These are phyloP conservation scores for Maconellicoccus hirsutus DNA, from an alignment of 1,140 invertebrate species.

Conservation along the genomic window DNA sequence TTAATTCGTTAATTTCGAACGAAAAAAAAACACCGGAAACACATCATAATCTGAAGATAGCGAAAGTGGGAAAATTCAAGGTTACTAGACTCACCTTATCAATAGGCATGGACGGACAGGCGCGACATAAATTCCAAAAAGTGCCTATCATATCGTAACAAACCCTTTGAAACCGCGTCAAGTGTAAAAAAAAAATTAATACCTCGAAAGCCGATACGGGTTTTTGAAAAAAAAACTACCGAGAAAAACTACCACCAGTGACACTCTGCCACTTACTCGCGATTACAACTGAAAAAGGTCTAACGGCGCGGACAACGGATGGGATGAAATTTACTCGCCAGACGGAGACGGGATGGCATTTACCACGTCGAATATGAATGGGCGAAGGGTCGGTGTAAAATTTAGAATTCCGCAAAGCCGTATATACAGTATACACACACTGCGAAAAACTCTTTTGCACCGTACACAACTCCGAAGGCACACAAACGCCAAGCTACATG, in stretches of 20 bases:
- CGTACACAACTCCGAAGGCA: background rate
- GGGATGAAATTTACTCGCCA: conserved; percentile 15
- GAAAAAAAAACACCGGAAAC: background rate
- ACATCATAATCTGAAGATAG: no score
- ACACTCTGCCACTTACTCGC: background rate
- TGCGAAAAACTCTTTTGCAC: conserved; percentile 9
- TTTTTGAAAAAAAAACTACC: no score
- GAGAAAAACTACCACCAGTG: background rate
- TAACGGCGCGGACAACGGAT: background rate
- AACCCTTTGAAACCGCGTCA: conserved; percentile 26
- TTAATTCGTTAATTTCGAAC: background rate
- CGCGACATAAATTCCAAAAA: conserved; percentile 86
- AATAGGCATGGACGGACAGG: conserved; percentile 83
- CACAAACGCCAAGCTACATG: conserved; percentile 1
- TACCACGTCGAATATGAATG: background rate
- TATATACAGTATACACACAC: background rate
- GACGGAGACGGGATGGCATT: conserved; percentile 12
- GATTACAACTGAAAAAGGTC: background rate
- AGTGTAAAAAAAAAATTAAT: background rate
- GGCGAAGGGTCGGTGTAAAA: background rate
- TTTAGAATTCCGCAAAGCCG: conserved; percentile 15
- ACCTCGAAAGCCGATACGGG: background rate
- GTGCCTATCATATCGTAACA: conserved; percentile 65
- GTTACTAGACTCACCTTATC: conserved; percentile 59
- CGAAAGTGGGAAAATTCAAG: no score